Evolutionary conservation across 2,113 vertebrate species (phyloP), one percentile per base, ranked within the genome.

Genomic region (Galemys pyrenaicus): DNA sequence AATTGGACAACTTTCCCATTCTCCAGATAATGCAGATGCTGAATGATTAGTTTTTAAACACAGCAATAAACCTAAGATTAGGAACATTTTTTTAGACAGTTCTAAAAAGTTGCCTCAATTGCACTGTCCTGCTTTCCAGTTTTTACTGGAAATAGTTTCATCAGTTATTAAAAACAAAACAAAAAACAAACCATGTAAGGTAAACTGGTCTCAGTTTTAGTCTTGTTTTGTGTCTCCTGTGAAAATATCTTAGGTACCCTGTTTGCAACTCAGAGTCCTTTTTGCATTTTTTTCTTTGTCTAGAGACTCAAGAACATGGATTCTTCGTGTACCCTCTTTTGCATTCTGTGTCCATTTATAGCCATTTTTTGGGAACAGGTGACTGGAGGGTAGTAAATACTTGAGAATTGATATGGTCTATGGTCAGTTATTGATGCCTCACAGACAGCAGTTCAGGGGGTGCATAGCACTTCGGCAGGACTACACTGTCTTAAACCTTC

Each of bases 281-380:
- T 82, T 35, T 67, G 8, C 32, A n/a, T 7, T 78, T 88, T n/a
- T 91, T 82, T 54, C 39, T 95, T 88, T 78, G 28, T 49, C 49
- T 92, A 28, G 20, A 26, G 74, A n/a, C 58, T 94, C 49, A 71
- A 64, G 74, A 78, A 64, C 26, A 41, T 82, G 74, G 17, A 12
- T 68, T 49, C 82, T 41, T 92, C 90, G 74, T 78, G 87, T 39
- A 79, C 15, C 51, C 37, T 91, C 65, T 64, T 89, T 94, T 91
- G 39, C 68, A 60, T 74, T 87, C 58, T 91, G 16, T 35, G 13
- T 77, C 20, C 1, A 65, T 70, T 51, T 22, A 7, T 74, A 93
- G n/a, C 20, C 41, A 28, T 87, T 94, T 82, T 83, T 35, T 62
- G 81, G 8, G 51, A 80, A 11, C 30, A 32, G n/a, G 46, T 78